Evolutionary conservation across 1,140 invertebrate species (phyloP).

Genomic region (Anastatus disparis): DNA sequence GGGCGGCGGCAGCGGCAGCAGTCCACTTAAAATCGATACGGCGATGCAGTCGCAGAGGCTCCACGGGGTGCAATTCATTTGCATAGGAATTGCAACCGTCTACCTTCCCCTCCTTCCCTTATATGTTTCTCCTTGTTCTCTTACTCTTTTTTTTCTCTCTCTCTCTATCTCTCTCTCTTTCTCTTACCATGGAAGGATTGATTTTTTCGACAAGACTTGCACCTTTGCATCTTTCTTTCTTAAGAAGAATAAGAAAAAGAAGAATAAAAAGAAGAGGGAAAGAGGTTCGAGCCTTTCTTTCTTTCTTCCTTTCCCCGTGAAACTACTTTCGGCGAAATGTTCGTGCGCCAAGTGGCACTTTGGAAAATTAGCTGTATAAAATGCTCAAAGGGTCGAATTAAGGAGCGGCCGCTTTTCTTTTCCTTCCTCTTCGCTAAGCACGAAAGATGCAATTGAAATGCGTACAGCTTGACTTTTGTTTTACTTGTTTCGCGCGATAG

Average conservation of each 20-base stretch:
- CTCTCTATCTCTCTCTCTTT: background rate
- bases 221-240: constrained; percentile 24
- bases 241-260: background rate
- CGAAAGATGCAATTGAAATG: constrained; percentile 27
- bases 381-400: constrained; percentile 8
- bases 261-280: background rate
- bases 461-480: too few species aligned
- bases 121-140: too few species aligned
- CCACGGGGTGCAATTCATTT: constrained; percentile 62
- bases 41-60: constrained; percentile 54
- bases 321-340: constrained; percentile 26
- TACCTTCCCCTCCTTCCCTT: background rate
- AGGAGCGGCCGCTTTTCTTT: constrained; percentile 9
- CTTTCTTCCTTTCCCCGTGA: background rate
- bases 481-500: too few species aligned
- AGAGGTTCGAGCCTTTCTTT: too few species aligned
- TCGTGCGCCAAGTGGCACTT: constrained; percentile 24
- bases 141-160: too few species aligned
- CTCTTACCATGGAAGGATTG: constrained; percentile 50
- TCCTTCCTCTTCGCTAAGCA: constrained; percentile 13
- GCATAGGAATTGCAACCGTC: constrained; percentile 64
- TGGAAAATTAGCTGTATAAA: constrained; percentile 36
- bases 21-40: constrained; percentile 67
- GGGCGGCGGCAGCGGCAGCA: constrained; percentile 36
- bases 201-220: constrained; percentile 56